Evolutionary conservation across 2,113 vertebrate species (phyloP).

Genomic region (Oryzias woworae): DNA sequence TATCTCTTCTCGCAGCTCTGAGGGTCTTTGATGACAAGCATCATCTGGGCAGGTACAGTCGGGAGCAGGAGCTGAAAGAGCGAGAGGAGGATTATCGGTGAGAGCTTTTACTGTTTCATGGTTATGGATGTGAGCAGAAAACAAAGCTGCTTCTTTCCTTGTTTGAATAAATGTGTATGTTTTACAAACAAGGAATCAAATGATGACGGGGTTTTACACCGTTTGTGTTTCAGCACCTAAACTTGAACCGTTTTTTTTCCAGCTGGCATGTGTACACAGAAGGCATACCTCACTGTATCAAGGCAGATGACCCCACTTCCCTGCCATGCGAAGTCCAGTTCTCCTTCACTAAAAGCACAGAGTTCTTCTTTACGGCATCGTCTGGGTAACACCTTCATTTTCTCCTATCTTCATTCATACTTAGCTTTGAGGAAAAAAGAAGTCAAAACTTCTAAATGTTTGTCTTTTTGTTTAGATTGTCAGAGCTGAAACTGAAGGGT

Average conservation of each 20-base stretch:
- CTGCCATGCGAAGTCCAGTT: conserved; percentile 60
- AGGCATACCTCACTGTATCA: conserved; percentile 53
- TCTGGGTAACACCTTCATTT: conserved; percentile 32
- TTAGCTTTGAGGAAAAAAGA: not conserved
- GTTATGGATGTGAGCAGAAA: not conserved
- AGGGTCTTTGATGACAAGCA: conserved; percentile 44
- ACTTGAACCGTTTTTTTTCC: not conserved
- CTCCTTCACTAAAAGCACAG: conserved; percentile 54
- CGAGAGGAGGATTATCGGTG: conserved; percentile 36
- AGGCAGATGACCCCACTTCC: not conserved
- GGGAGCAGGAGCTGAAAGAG: conserved; percentile 35
- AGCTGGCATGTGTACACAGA: conserved; percentile 56
- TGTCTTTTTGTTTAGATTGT: conserved; percentile 31
- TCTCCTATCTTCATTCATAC: not conserved
- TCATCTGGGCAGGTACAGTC: conserved; percentile 18
- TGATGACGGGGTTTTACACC: not conserved
- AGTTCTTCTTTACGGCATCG: conserved; percentile 24
- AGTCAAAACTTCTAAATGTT: not conserved
- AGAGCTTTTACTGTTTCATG: conserved; percentile 8
- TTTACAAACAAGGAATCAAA: not conserved
- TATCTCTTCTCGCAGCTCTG: conserved; percentile 29
- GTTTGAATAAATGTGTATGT: not conserved
- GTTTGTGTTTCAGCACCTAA: not conserved
- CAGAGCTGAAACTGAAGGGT: conserved; percentile 55
- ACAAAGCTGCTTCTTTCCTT: not conserved